A percentile compares a stretch with the other conserved stretches of the same genome.
These are phyloP conservation scores for Doris montereyensis DNA, from an alignment of 2,888 invertebrate species.

Conservation along the genomic window DNA sequence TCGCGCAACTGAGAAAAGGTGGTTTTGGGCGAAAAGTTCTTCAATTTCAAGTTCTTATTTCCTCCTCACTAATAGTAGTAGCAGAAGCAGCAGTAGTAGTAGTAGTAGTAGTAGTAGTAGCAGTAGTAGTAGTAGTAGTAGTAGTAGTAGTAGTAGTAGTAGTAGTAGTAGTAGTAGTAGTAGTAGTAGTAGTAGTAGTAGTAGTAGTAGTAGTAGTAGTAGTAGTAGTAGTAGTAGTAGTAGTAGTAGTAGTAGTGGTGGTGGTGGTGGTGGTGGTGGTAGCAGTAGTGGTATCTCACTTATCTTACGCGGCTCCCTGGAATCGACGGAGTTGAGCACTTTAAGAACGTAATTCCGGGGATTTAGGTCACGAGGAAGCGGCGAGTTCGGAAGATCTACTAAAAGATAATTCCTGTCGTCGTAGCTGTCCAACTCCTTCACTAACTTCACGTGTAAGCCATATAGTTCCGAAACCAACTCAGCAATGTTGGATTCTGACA, in stretches of 20 bases:
- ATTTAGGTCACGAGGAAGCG: conserved; percentile 61
- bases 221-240: neutral
- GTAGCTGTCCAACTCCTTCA: conserved; percentile 82
- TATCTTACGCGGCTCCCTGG: conserved; percentile 76
- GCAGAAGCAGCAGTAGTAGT: no score
- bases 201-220: neutral
- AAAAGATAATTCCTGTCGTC: conserved; percentile 86
- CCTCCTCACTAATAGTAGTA: no score
- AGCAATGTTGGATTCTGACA: neutral
- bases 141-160: neutral
- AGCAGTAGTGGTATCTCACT: no score
- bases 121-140: neutral
- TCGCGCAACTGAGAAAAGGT: no score
- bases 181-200: neutral
- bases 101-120: no score
- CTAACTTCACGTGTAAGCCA: conserved; percentile 77
- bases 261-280: no score
- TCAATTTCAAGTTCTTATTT: no score
- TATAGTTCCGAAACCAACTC: conserved; percentile 70
- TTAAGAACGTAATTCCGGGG: conserved; percentile 79
- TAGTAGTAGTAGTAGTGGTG: no score
- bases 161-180: neutral
- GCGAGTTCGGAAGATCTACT: conserved; percentile 72
- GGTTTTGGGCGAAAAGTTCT: no score
- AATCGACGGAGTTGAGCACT: conserved; percentile 87